Evolutionary conservation across 2,797 vertebrate genomes (phyloP), one percentile per base, ranked within the genome.

Genomic region (Urophycis tenuis): DNA sequence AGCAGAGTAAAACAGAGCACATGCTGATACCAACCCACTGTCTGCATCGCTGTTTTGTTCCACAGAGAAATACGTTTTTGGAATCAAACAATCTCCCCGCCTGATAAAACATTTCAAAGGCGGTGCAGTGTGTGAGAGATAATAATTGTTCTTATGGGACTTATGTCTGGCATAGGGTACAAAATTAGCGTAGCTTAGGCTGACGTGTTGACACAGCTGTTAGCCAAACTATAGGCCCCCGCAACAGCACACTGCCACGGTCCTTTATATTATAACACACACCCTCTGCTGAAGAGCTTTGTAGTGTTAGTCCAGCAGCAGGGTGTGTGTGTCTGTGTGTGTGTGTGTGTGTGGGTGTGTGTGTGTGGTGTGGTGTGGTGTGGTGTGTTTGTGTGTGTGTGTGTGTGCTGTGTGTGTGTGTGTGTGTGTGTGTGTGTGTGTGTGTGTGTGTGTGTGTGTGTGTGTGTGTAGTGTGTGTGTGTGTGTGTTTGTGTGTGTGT

Each of bases 231-330:
- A 88, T 82, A 88, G 89, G 83, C 90, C n/a, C n/a, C 86, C 84
- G 86, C 85, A 84, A 82, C 85, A 80, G 85, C 87, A 88, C 86
- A 86, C 77, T 74, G 85, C 77, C 77, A 79, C 71, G 25, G 84
- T 87, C 89, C 85, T 90, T 89, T 88, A 89, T 91, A 86, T 85
- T 87, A 86, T 88, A 85, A 85, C 91, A 89, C 87, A 90, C 85
- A 88, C 87, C 88, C 90, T 88, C 88, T 92, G 92, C 93, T 91
- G 90, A 92, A 86, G n/a, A 91, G 91, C 88, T 91, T 91, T 91
- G 86, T 90, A 85, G 84, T 83, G 85, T 87, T 91, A 89, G 90
- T 91, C 90, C 90, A 88, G 88, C 77, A 73, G 81, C 80, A 84
- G 86, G 90, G 90, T 92, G 89, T 85, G 88, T 90, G 87, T 83